These are phyloP conservation scores for Lycodopsis pacificus DNA, from an alignment of 2,797 vertebrate species.

Conservation along the genomic window DNA sequence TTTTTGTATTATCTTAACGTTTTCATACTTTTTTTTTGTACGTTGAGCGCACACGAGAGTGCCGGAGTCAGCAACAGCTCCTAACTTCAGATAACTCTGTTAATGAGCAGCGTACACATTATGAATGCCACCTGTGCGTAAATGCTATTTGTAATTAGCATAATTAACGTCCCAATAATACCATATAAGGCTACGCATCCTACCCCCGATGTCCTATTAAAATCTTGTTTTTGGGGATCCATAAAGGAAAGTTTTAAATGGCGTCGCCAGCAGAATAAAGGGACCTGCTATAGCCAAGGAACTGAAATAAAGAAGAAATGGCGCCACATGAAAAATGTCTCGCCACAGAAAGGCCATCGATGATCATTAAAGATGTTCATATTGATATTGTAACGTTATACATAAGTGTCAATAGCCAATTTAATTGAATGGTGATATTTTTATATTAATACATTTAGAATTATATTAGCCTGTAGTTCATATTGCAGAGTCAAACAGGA, in stretches of 20 bases:
- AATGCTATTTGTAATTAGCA: not conserved
- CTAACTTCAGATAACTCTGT: not conserved
- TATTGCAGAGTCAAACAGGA: not conserved
- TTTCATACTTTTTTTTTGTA: not conserved
- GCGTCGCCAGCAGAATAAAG: too few species aligned
- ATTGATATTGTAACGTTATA: not conserved
- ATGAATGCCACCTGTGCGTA: not conserved
- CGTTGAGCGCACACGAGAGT: too few species aligned
- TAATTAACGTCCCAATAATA: not conserved
- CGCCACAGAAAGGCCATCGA: too few species aligned
- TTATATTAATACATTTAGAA: not conserved
- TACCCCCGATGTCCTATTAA: not conserved
- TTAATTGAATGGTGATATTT: not conserved
- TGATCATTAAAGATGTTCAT: not conserved
- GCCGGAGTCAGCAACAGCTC: not conserved
- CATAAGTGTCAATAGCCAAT: not conserved
- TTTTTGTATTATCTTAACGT: not conserved
- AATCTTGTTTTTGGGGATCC: not conserved
- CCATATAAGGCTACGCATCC: too few species aligned
- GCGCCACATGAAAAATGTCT: not conserved
- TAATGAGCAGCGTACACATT: not conserved
- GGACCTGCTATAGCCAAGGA: too few species aligned
- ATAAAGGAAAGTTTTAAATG: not conserved
- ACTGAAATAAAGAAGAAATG: not conserved
- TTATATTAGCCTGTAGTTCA: fast-evolving